A percentile compares a stretch with the other conserved stretches of the same genome.
Evolutionary conservation across 2,797 vertebrate species (phyloP).

Genomic region (Pangasius krempfi): DNA sequence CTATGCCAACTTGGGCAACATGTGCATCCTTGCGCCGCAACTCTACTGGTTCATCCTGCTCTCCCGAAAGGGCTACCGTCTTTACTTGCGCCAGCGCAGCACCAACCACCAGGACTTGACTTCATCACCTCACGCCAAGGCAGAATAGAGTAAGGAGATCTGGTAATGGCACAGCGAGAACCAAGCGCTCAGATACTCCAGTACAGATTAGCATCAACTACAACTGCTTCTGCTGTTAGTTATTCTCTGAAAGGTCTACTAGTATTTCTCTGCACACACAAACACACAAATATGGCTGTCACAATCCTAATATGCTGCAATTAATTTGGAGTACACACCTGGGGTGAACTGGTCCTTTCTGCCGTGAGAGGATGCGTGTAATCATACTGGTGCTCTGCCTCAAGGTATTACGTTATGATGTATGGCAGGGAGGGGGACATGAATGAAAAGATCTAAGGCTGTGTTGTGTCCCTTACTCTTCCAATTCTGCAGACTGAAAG

Average conservation of each 20-base stretch:
- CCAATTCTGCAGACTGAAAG: slow-evolving; percentile 60
- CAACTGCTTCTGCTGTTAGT: slow-evolving; percentile 64
- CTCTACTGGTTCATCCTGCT: slow-evolving; percentile 97
- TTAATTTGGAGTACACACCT: slow-evolving; percentile 20
- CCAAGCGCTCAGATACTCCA: slow-evolving; percentile 38
- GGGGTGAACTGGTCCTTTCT: not conserved
- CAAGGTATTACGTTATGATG: slow-evolving; percentile 1
- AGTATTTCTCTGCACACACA: slow-evolving; percentile 30
- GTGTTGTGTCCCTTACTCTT: slow-evolving; percentile 50
- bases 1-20: slow-evolving; percentile 85
- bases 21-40: slow-evolving; percentile 90
- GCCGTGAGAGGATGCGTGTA: not conserved
- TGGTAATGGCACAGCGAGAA: slow-evolving; percentile 16
- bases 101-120: slow-evolving; percentile 35
- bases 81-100: slow-evolving; percentile 79
- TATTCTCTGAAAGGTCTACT: slow-evolving; percentile 13
- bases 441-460: slow-evolving; percentile 4
- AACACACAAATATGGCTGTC: slow-evolving; percentile 29
- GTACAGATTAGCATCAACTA: slow-evolving; percentile 56
- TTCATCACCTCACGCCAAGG: slow-evolving; percentile 61
- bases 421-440: not conserved
- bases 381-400: slow-evolving; percentile 13
- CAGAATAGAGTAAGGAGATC: slow-evolving; percentile 46
- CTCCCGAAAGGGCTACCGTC: slow-evolving; percentile 86
- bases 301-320: slow-evolving; percentile 26